Percentiles rank a stretch among this genome's conserved stretches.
phyloP scores from a whole-genome alignment of 2,113 vertebrate species.

The Pterocles orientalis region DNA sequence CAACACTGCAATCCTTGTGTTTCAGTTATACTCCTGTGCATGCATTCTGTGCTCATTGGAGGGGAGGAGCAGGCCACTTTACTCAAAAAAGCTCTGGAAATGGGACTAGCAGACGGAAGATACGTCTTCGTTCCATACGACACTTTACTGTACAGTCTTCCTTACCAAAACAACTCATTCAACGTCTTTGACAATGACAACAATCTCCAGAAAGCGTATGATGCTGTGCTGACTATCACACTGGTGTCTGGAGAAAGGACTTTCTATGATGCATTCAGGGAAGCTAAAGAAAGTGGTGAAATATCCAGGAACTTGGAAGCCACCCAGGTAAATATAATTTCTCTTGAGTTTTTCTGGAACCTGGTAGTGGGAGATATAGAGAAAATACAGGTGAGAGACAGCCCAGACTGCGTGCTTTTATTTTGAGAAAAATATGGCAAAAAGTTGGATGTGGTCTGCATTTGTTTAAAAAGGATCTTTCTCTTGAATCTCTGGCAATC shows the following conservation, averaged over 20 bases:
- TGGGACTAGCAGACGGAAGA: conserved; percentile 87
- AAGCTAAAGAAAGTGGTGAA: conserved; percentile 77
- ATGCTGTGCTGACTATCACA: conserved; percentile 89
- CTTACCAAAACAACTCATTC: conserved; percentile 83
- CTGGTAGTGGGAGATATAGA: not conserved
- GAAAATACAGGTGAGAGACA: not conserved
- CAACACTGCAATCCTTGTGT: not conserved
- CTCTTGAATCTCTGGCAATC: not conserved
- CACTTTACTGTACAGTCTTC: conserved; percentile 88
- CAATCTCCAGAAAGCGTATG: conserved; percentile 84
- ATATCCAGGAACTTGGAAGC: conserved; percentile 63
- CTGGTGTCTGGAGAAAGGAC: conserved; percentile 84
- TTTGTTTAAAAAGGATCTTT: not conserved
- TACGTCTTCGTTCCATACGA: conserved; percentile 90
- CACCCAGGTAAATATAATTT: conserved; percentile 63
- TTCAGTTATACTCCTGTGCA: conserved; percentile 92
- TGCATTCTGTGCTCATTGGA: conserved; percentile 88
- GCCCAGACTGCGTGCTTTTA: not conserved
- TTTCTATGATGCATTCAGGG: conserved; percentile 83
- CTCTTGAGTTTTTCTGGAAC: not conserved
- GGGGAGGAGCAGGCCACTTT: conserved; percentile 83
- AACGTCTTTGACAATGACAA: conserved; percentile 77
- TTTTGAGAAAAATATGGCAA: not conserved
- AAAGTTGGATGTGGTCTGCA: not conserved
- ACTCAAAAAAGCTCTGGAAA: conserved; percentile 84